Conservation (phyloP, 2,113 vertebrate genomes). For the Zapus hudsonius region DNA sequence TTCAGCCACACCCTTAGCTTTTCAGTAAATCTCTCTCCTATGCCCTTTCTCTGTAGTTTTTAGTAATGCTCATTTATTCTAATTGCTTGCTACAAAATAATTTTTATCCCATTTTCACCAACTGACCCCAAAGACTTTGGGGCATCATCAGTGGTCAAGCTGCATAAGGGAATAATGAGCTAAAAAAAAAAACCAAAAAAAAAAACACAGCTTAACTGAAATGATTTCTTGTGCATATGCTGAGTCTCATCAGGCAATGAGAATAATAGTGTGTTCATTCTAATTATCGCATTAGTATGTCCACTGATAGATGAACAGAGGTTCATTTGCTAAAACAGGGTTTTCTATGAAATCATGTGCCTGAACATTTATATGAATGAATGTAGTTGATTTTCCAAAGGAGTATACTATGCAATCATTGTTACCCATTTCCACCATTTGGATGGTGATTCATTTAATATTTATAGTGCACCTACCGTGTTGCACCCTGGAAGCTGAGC, state of each 20-base stretch:
- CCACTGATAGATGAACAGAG: background rate
- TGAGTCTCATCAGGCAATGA: background rate
- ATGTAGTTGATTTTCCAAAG: background rate
- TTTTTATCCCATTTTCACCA: background rate
- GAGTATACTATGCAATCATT: background rate
- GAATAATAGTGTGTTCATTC: conserved; percentile 1
- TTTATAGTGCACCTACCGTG: background rate
- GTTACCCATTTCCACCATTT: background rate
- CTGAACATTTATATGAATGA: background rate
- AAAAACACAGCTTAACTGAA: too few relatives aligned
- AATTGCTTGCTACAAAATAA: background rate
- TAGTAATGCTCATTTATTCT: background rate
- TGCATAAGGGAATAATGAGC: background rate
- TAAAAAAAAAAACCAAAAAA: background rate
- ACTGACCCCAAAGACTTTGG: background rate
- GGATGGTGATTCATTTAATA: background rate
- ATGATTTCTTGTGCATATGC: background rate
- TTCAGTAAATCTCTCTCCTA: background rate
- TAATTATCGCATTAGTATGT: background rate
- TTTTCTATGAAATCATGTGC: background rate
- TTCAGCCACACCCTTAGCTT: background rate
- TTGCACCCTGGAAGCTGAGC: background rate
- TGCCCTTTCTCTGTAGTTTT: background rate
- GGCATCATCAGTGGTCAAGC: background rate
- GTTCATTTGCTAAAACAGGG: conserved; percentile 6